phyloP scores from a whole-genome alignment of 1,140 invertebrate species.

The Stenopsyche tienmushanensis region DNA sequence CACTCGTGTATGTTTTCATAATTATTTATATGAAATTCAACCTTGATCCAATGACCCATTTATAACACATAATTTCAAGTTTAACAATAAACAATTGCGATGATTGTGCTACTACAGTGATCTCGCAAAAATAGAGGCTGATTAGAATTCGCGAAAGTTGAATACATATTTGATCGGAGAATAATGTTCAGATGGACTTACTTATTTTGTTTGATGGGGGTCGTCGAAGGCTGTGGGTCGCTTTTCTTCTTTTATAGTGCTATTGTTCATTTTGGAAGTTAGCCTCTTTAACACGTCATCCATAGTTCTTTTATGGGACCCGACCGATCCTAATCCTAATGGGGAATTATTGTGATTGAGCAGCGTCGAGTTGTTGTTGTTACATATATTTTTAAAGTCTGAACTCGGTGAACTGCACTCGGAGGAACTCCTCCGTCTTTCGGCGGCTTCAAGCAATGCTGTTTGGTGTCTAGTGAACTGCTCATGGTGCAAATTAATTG shows the following conservation, averaged over 20 bases:
- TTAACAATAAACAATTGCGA: slow-evolving; percentile 8
- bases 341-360: slow-evolving; percentile 53
- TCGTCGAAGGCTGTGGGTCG: slow-evolving; percentile 66
- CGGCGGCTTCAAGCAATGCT: slow-evolving; percentile 42
- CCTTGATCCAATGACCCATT: slow-evolving; percentile 19
- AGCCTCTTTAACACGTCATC: slow-evolving; percentile 82
- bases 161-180: too few species aligned
- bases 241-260: slow-evolving; percentile 65
- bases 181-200: slow-evolving; percentile 44
- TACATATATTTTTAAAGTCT: slow-evolving; percentile 57
- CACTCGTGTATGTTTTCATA: background rate
- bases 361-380: slow-evolving; percentile 56
- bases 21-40: background rate
- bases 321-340: slow-evolving; percentile 46
- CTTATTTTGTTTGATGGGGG: slow-evolving; percentile 59
- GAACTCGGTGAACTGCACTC: slow-evolving; percentile 69
- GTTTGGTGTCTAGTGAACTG: slow-evolving; percentile 43
- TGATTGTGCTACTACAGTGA: too few species aligned
- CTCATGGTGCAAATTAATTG: slow-evolving; percentile 56
- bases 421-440: slow-evolving; percentile 60
- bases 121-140: too few species aligned
- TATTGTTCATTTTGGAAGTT: slow-evolving; percentile 76
- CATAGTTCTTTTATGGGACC: slow-evolving; percentile 69
- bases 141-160: too few species aligned
- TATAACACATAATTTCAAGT: slow-evolving; percentile 5